These are phyloP conservation scores for Parus major DNA, from an alignment of 2,113 vertebrate species.

Conservation along the genomic window DNA sequence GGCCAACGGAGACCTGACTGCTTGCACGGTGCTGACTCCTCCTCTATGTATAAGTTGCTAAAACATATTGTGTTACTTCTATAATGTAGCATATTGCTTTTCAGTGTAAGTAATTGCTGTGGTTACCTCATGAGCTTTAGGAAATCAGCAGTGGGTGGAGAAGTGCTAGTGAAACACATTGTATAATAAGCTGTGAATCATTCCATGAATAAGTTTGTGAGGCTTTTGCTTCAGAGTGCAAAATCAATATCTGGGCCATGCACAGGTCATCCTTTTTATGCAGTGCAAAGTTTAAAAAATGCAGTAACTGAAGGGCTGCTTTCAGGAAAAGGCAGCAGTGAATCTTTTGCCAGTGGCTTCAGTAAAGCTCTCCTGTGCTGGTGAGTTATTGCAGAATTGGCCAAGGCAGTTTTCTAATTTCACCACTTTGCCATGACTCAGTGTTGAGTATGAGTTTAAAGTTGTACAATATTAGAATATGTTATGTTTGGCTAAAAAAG, in stretches of 20 bases:
- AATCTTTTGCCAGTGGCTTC: not conserved
- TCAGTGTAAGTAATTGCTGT: not conserved
- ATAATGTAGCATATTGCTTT: not conserved
- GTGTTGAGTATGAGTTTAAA: not conserved
- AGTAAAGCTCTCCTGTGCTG: not conserved
- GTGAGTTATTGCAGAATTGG: not conserved
- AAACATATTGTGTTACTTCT: not conserved
- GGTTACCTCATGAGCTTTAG: slow-evolving; percentile 15
- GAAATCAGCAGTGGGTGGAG: slow-evolving; percentile 22
- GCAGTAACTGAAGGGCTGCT: not conserved
- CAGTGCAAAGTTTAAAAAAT: not conserved
- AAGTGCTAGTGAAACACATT: not conserved
- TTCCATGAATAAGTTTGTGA: not conserved
- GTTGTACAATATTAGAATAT: not conserved
- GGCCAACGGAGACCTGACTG: not conserved
- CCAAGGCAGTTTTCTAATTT: not conserved
- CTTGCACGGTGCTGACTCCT: not conserved
- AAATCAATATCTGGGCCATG: not conserved
- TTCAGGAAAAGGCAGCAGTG: not conserved
- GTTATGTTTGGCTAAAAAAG: not conserved
- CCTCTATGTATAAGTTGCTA: not conserved
- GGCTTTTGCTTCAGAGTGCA: not conserved
- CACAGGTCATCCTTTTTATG: not conserved
- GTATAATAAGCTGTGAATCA: slow-evolving; percentile 30
- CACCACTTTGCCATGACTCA: not conserved